Base-by-base conservation (phyloP, 2,113 vertebrate genomes). In the Malurus melanocephalus region DNA sequence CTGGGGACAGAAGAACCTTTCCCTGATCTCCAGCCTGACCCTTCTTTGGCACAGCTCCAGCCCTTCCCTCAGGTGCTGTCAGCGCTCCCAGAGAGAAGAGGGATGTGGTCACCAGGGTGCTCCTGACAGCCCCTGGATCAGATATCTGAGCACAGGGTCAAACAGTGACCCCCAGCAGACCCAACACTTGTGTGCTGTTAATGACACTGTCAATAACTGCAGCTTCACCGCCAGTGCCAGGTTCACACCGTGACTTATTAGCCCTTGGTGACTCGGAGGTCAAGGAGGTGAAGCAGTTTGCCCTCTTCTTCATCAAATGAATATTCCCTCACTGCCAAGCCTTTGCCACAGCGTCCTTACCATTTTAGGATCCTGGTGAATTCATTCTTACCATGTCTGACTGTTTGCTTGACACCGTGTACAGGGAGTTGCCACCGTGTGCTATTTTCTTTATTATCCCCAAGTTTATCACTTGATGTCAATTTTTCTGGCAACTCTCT, bases 21-120 rank as follows among this genome's bases (percentile, higher is more conserved):
- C 0, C 49, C 57, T 32, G 7, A 38, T 4, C 0, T 23, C 43
- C 32, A 72, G 0, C 35, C 4, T 6, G 4, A 49, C 5, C 2
- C 3, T 1, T 3, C 5, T 6, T 22, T 24, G 38, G 1, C 27
- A 11, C 8, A 65, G 19, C 59, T 59, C 52, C 59, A 73, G 52
- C 27, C 0, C 0, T 7, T 43, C 42, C 43, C 26, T 35, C 16
- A 6, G 40, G 35, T 62, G 16, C 49, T 56, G 26, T 8, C 21
- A 14, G 59, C 16, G 9, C 4, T 57, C 43, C 32, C 3, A 0
- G 38, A 51, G 35, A 43, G 14, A 14, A 43, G 66, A 80, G 51
- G 43, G 21, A 23, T 75, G 56, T 13, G 35, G 10, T 60, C 32
- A 23, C 27, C 46, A 23, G 53, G 20, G 30, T 22, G 17, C 14